Evolutionary conservation across 2,113 vertebrate species (phyloP).

Genomic region (Notarius lentiginosus): DNA sequence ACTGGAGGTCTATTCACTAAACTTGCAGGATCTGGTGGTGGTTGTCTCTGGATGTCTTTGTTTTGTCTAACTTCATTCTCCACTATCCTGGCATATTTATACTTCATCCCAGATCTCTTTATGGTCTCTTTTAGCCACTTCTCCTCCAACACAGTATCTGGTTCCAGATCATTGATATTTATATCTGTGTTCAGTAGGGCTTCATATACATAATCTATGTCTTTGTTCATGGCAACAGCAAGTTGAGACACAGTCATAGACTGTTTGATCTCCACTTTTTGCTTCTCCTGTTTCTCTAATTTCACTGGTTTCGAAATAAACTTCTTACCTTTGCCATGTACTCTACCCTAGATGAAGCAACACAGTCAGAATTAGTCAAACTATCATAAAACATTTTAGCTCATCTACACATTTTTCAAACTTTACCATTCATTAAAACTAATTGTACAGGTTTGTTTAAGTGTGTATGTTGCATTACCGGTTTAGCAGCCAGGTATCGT

Average conservation of each 20-base stretch:
- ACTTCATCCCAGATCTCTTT: constrained; percentile 87
- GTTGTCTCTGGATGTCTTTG: constrained; percentile 79
- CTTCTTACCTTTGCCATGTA: constrained; percentile 57
- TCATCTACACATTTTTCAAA: neutral
- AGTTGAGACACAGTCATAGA: constrained; percentile 78
- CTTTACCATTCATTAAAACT: neutral
- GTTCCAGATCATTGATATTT: constrained; percentile 75
- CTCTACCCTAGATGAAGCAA: constrained; percentile 62
- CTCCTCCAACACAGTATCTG: constrained; percentile 74
- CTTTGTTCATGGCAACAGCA: constrained; percentile 81
- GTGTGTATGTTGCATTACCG: constrained; percentile 34
- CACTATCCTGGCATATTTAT: constrained; percentile 79
- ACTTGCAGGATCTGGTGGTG: constrained; percentile 74
- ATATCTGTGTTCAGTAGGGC: constrained; percentile 77
- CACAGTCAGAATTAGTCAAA: neutral
- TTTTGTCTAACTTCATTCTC: constrained; percentile 74
- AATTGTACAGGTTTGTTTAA: neutral
- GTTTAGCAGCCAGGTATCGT: constrained; percentile 53
- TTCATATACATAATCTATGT: constrained; percentile 85
- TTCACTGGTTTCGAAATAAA: constrained; percentile 58
- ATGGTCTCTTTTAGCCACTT: constrained; percentile 82
- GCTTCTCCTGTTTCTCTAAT: constrained; percentile 59
- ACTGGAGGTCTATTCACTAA: constrained; percentile 81
- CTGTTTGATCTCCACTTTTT: constrained; percentile 80
- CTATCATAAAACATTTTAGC: neutral